Evolutionary conservation across 2,797 vertebrate species (phyloP), one percentile per base, ranked within the genome.

Genomic region (Setipinna tenuifilis): DNA sequence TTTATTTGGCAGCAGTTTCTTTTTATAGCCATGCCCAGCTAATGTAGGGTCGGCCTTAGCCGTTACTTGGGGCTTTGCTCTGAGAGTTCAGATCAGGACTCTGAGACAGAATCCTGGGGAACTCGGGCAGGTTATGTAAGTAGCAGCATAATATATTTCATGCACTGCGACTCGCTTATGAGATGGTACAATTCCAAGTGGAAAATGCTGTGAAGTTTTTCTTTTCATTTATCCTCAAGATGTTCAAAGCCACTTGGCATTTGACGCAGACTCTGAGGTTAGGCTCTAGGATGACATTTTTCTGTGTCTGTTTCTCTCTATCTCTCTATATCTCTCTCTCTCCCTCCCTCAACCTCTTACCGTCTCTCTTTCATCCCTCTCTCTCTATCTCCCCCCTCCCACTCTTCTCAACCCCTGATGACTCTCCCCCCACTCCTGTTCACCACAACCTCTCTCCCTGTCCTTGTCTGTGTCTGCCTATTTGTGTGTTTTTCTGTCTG

Each of bases 11-110:
- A 14, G 62, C 25, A 5, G 9, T 68, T 68, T 25, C 62, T 68
- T 68, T 68, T 28, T 68, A 68, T 68, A 68, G 62, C 62, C 23
- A 11, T 14, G 21, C 19, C 0, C 58, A 6, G 23, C 23, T 68
- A 68, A 68, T 68, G 62, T 68, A 68, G 62, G 62, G 62, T 68
- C 23, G 35, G 68, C 31, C 28, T 19, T 75, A 28, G 68, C 68
- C 68, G 17, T 75, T 75, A 41, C 23, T 25, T 7, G 6, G 23
- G 12, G 9, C 25, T 25, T 25, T 17, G 7, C 35, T 31, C 68
- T 75, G 68, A 75, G 35, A 28, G 35, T 28, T 12, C 68, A 17
- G 28, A 35, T 28, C 31, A 19, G 6, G 35, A 7, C 25, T 23
- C 28, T 6, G 28, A 35, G 68, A 75, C 14, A 17, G 17, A 31